These are phyloP conservation scores for Sceloporus undulatus DNA, from an alignment of 2,113 vertebrate species.

Conservation along the genomic window DNA sequence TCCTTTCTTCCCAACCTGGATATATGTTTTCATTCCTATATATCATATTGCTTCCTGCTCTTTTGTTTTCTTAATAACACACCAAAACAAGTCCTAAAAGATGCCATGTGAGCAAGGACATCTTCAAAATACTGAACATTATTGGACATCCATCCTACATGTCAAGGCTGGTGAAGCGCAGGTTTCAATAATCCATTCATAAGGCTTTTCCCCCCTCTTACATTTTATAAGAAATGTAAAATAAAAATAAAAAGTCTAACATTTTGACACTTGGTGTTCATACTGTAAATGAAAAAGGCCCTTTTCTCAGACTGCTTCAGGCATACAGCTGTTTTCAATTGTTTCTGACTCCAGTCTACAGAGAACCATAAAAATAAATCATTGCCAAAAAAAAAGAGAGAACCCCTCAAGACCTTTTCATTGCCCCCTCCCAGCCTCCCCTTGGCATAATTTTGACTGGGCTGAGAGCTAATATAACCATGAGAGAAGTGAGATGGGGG, in stretches of 20 bases:
- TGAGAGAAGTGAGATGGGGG: background rate
- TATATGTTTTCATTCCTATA: background rate
- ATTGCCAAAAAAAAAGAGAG: slow-evolving; percentile 62
- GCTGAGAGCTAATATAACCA: slow-evolving; percentile 48
- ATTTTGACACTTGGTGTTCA: slow-evolving; percentile 50
- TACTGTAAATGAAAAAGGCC: slow-evolving; percentile 42
- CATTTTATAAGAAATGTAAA: too few relatives aligned
- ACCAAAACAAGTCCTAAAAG: background rate
- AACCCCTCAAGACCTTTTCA: slow-evolving; percentile 57
- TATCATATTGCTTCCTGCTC: background rate
- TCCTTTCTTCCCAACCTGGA: background rate
- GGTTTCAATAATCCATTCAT: background rate
- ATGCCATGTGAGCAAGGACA: background rate
- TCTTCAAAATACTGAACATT: background rate
- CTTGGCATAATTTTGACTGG: slow-evolving; percentile 52
- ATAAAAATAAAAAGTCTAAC: background rate
- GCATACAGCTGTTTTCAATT: slow-evolving; percentile 81
- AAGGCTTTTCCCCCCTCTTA: too few relatives aligned
- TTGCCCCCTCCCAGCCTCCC: slow-evolving; percentile 30
- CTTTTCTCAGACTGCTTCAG: slow-evolving; percentile 65
- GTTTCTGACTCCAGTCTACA: slow-evolving; percentile 70
- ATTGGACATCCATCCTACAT: background rate
- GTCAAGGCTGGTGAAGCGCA: slow-evolving; percentile 29
- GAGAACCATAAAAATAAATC: slow-evolving; percentile 68
- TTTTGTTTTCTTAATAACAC: background rate